Base-by-base conservation (phyloP, 2,888 invertebrate species). In the Helleia helle region DNA sequence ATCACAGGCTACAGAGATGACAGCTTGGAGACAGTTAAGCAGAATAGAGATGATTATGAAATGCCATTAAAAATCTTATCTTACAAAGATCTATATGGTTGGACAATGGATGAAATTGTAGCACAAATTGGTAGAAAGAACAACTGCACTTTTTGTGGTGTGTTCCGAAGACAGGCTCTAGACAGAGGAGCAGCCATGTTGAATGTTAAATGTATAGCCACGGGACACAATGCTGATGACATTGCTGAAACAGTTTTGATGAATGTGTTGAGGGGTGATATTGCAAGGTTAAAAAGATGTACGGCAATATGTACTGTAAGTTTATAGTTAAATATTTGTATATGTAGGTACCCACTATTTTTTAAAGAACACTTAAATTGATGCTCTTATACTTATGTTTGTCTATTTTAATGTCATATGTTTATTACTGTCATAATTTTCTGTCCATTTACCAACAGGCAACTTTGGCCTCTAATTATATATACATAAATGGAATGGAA, bases 31-130 rank as follows among this genome's bases (percentile, higher is more conserved):
- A 98, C 98, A 1, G 99, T 99, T 0, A 95, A 97, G 67, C 90
- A 93, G 65, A 99, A 99, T 67, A 88, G 94, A 42, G 91, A 94
- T 56, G 97, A 99, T 69, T 99, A 99, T 83, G 89, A 90, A 56
- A 91, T 99, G 83, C 93, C 96, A 1, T 80, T 99, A 27, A 97
- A 95, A 84, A 96, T 99, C 46, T 85, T 99, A 4, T 98, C 98
- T 0, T 99, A 99, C 65, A 93, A 97, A 81, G 97, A 99, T 56
- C 83, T 99, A 3, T 99, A 99, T 83, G 98, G 98, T 0, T 99
- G 99, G 99, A 98, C 99, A 2, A 98, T 98, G 97, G 99, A 99
- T 83, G 93, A 93, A 59, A 99, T 99, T 69, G 99, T 99, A 0
- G 88, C 88, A 29, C 91, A 93, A 71, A 93, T 93, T 59, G 88